Conservation (phyloP, 1,140 invertebrate species). For the Drosophila seguyi region DNA sequence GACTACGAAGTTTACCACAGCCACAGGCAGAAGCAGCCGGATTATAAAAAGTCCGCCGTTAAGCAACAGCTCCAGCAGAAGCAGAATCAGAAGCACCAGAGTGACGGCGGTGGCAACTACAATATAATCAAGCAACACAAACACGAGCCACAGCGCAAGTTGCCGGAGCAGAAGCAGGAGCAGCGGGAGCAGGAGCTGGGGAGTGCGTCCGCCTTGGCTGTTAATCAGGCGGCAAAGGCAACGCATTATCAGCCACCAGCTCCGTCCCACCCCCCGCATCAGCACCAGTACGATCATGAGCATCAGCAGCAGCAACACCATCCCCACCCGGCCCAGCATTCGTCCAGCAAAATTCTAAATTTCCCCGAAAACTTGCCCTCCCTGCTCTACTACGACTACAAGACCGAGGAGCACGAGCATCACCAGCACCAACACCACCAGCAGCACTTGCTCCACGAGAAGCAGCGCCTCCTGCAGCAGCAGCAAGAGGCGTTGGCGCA, state of each 20-base stretch:
- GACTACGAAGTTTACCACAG: constrained; percentile 79
- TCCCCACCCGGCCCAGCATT: constrained; percentile 45
- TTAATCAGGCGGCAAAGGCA: constrained; percentile 75
- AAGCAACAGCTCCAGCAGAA: constrained; percentile 46
- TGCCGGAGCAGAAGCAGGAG: constrained; percentile 33
- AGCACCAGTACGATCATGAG: constrained; percentile 8
- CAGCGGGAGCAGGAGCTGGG: constrained; percentile 20
- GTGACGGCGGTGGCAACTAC: constrained; percentile 57
- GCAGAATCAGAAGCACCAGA: constrained; percentile 47
- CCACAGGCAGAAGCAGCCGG: constrained; percentile 65
- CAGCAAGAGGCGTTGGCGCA: constrained; percentile 51
- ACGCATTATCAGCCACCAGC: constrained; percentile 68
- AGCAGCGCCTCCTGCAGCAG: constrained; percentile 61
- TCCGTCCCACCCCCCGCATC: constrained; percentile 27
- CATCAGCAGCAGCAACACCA: constrained; percentile 32
- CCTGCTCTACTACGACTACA: constrained; percentile 81
- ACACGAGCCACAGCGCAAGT: constrained; percentile 57
- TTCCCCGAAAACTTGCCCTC: constrained; percentile 83
- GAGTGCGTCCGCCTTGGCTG: constrained; percentile 31
- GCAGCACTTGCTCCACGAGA: constrained; percentile 80
- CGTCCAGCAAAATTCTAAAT: constrained; percentile 79
- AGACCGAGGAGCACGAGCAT: constrained; percentile 83
- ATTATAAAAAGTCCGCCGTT: constrained; percentile 48
- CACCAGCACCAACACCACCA: constrained; percentile 83
- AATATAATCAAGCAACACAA: constrained; percentile 76